Evolutionary conservation across 2,797 vertebrate genomes (phyloP).

Genomic region (Syngnathus acus): DNA sequence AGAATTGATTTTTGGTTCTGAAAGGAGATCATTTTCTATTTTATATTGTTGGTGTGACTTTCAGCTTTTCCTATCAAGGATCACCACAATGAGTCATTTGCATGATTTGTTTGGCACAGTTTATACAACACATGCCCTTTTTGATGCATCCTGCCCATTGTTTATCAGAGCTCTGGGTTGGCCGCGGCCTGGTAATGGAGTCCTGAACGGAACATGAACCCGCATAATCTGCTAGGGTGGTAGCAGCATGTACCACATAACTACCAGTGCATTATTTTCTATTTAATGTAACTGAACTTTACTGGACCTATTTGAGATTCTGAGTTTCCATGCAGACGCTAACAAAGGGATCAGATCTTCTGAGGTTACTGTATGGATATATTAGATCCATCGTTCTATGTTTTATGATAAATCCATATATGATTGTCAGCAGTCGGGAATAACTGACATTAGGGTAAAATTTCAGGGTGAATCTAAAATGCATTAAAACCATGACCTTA

Average conservation of each 20-base stretch:
- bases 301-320: no score
- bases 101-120: neutral
- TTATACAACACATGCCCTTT: neutral
- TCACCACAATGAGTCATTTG: neutral
- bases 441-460: no score
- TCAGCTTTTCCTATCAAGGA: neutral
- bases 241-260: neutral
- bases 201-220: neutral
- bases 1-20: slow-evolving; percentile 10
- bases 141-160: neutral
- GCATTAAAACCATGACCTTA: no score
- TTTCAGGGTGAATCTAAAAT: no score
- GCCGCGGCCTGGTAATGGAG: neutral
- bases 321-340: no score
- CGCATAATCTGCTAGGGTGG: neutral
- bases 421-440: no score
- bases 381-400: no score
- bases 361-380: no score
- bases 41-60: neutral
- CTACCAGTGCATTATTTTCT: neutral
- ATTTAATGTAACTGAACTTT: neutral
- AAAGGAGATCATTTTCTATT: slow-evolving; percentile 9
- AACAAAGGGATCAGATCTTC: no score
- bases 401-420: no score
- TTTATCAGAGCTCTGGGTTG: neutral